A percentile compares a stretch with the other conserved stretches of the same genome.
These are phyloP conservation scores for Triplophysa siluroides DNA, from an alignment of 2,113 vertebrate species.

Conservation along the genomic window DNA sequence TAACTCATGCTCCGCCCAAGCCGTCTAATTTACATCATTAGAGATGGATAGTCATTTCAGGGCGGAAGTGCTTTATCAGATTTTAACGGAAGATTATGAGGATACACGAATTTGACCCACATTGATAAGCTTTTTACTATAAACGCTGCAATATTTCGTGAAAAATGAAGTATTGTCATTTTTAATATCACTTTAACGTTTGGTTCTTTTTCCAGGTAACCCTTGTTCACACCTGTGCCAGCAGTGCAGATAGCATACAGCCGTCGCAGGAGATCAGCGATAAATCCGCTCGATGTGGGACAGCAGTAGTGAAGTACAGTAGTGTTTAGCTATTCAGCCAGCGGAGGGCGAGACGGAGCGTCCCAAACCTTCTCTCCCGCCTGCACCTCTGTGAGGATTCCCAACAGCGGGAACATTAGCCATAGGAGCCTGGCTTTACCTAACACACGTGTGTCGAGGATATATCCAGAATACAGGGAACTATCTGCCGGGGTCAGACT, in stretches of 20 bases:
- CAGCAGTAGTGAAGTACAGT: constrained; percentile 24
- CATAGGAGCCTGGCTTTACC: background rate
- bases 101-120: too few species aligned
- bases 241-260: background rate
- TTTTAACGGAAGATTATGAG: too few species aligned
- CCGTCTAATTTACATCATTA: too few species aligned
- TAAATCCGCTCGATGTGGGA: background rate
- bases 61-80: too few species aligned
- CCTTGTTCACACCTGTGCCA: constrained; percentile 14
- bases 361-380: background rate
- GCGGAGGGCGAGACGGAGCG: background rate
- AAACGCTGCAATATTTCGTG: too few species aligned
- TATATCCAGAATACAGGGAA: background rate
- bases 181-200: background rate
- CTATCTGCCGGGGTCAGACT: background rate
- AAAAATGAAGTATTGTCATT: too few species aligned
- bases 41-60: too few species aligned
- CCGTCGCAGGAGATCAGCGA: background rate
- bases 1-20: too few species aligned
- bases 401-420: background rate
- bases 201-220: constrained; percentile 44
- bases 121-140: too few species aligned
- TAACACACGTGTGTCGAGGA: background rate
- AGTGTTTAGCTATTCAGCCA: background rate
- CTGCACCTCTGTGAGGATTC: constrained; percentile 5